Percentiles rank a stretch among this genome's conserved stretches.
Conservation (phyloP, 2,888 invertebrate genomes). For the Apamea monoglypha region DNA sequence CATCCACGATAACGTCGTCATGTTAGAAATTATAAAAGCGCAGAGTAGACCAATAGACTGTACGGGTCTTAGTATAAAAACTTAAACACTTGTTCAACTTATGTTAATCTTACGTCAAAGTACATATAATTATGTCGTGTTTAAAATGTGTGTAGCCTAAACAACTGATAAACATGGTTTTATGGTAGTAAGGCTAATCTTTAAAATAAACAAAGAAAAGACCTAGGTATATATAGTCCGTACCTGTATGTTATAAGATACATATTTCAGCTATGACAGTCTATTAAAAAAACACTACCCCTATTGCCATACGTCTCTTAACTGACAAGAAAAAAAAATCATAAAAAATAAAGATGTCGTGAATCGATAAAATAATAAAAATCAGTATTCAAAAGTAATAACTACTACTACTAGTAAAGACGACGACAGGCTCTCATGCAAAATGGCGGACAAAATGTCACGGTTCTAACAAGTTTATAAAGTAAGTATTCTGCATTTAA, state of each 20-base stretch:
- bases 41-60: not conserved
- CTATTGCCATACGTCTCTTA: not conserved
- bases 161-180: too few relatives aligned
- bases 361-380: not conserved
- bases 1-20: too few relatives aligned
- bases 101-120: too few relatives aligned
- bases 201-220: not conserved
- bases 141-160: too few relatives aligned
- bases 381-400: not conserved
- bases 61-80: not conserved
- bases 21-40: too few relatives aligned
- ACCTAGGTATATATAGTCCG: not conserved
- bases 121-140: too few relatives aligned
- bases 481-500: constrained; percentile 1
- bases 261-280: too few relatives aligned
- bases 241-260: too few relatives aligned
- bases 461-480: constrained; percentile 22
- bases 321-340: not conserved
- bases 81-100: too few relatives aligned
- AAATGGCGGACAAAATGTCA: constrained; percentile 36
- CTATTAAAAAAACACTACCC: too few relatives aligned
- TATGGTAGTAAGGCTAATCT: too few relatives aligned
- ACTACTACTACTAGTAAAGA: constrained; percentile 8
- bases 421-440: constrained; percentile 7
- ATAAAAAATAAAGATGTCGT: not conserved